phyloP scores from a whole-genome alignment of 2,888 invertebrate species.

The Lysandra coridon region DNA sequence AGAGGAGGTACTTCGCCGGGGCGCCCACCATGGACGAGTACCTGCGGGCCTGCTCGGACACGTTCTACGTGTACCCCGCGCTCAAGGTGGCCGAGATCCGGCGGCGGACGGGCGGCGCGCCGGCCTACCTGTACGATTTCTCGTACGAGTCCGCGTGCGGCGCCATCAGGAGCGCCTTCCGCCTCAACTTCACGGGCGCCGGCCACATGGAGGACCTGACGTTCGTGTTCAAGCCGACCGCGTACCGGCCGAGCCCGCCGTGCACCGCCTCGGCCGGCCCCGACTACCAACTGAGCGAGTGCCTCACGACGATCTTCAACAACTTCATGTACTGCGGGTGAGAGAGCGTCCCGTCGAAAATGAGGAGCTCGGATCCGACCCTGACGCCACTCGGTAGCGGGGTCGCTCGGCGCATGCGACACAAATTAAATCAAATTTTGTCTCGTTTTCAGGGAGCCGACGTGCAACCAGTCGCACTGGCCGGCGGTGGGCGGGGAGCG shows the following conservation, averaged over 20 bases:
- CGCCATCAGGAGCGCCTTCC: slow-evolving; percentile 61
- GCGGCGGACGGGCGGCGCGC: slow-evolving; percentile 52
- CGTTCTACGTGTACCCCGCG: slow-evolving; percentile 60
- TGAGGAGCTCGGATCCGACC: background rate
- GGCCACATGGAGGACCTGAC: slow-evolving; percentile 82
- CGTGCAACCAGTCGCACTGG: slow-evolving; percentile 50
- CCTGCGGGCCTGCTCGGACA: slow-evolving; percentile 55
- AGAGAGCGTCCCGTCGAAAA: slow-evolving; percentile 37
- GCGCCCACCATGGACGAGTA: slow-evolving; percentile 52
- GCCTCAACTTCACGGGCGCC: slow-evolving; percentile 68
- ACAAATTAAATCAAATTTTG: background rate
- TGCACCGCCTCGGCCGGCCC: slow-evolving; percentile 36
- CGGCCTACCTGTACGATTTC: slow-evolving; percentile 78
- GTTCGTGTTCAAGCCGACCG: slow-evolving; percentile 70
- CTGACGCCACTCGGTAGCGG: background rate
- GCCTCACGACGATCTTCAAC: slow-evolving; percentile 57
- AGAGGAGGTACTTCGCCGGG: slow-evolving; percentile 53
- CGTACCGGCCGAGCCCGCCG: slow-evolving; percentile 42
- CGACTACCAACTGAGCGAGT: slow-evolving; percentile 53
- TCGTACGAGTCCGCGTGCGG: slow-evolving; percentile 72
- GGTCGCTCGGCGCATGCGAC: background rate
- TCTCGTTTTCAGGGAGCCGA: slow-evolving; percentile 54
- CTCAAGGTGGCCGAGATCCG: slow-evolving; percentile 53
- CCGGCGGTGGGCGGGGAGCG: slow-evolving; percentile 45
- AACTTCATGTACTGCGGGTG: slow-evolving; percentile 62